phyloP scores from a whole-genome alignment of 2,797 vertebrate species.

The Petrocephalus sullivani region DNA sequence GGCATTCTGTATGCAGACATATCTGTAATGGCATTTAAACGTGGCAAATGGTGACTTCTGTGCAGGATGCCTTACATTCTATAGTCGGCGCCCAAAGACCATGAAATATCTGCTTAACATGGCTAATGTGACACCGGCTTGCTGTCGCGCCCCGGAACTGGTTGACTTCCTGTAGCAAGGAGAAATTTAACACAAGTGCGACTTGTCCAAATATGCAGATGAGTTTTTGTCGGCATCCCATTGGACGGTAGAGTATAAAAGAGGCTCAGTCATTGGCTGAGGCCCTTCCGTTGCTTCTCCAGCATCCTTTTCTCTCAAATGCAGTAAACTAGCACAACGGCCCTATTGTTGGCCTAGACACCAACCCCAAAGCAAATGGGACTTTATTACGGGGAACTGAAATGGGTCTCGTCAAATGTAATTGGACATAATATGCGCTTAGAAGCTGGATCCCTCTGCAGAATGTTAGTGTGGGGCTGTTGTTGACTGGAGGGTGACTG shows the following conservation, averaged over 20 bases:
- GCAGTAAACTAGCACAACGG: not conserved
- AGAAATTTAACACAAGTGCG: not conserved
- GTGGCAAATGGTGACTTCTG: not conserved
- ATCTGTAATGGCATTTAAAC: not conserved
- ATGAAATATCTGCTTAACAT: not conserved
- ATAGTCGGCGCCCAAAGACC: not conserved
- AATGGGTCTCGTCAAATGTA: not conserved
- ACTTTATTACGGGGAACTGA: not conserved
- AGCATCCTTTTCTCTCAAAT: not conserved
- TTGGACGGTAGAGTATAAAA: not conserved
- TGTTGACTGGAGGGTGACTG: not conserved
- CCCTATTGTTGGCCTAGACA: not conserved
- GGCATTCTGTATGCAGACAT: not conserved
- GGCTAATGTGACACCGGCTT: not conserved
- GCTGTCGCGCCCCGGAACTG: not conserved
- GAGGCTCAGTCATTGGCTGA: not conserved
- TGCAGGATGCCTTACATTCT: not conserved
- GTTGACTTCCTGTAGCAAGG: not conserved
- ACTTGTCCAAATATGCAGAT: slow-evolving; percentile 7
- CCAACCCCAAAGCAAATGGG: not conserved
- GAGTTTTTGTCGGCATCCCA: not conserved
- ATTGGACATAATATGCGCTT: not conserved
- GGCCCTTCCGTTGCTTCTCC: not conserved
- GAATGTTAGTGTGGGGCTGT: not conserved
- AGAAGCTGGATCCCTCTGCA: not conserved